Base-by-base conservation (phyloP, 2,113 vertebrate genomes). In the Onychorhynchus coronatus region DNA sequence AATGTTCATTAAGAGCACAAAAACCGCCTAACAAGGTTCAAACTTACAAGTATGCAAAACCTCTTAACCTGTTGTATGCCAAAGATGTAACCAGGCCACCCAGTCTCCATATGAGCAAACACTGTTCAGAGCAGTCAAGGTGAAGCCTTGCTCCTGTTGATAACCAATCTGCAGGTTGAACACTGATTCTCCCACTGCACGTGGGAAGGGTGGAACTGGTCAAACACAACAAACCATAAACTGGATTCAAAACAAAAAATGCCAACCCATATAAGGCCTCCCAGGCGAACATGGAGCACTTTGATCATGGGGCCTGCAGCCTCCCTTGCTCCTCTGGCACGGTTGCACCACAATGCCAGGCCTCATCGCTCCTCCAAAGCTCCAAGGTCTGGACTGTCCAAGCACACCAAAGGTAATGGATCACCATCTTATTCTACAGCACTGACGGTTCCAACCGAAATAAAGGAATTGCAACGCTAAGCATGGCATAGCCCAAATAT, bases 401-500 rank as follows among this genome's bases (percentile, higher is more conserved):
- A 62, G 41, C 19, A n/a, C n/a, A 24, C 63, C 67, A 55, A 31
- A 83, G 19, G 4, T 14, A 58, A 79, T 0, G 15, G 41, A 20
- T 28, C 41, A 52, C 14, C 44, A 35, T 16, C 41, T 14, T 22
- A n/a, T 2, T 13, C 44, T n/a, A 80, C 28, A 42, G 39, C 68
- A 85, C 30, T 5, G 23, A 52, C 1, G 50, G 24, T 58, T 33
- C 12, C n/a, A 39, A 28, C 6, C 24, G 27, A 44, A n/a, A n/a
- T 1, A 55, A 4, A 46, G 35, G 28, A 68, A 47, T 7, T 17
- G 1, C 1, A 42, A 21, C 15, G 11, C 24, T 17, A 21, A 62
- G n/a, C 0, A 0, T 4, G 30, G 9, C 27, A 27, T 6, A 44
- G 62, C 27, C 13, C 22, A 23, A 5, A 41, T 0, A 8, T 2